Base-by-base conservation (phyloP, 2,113 vertebrate species). In the Cebus imitator region DNA sequence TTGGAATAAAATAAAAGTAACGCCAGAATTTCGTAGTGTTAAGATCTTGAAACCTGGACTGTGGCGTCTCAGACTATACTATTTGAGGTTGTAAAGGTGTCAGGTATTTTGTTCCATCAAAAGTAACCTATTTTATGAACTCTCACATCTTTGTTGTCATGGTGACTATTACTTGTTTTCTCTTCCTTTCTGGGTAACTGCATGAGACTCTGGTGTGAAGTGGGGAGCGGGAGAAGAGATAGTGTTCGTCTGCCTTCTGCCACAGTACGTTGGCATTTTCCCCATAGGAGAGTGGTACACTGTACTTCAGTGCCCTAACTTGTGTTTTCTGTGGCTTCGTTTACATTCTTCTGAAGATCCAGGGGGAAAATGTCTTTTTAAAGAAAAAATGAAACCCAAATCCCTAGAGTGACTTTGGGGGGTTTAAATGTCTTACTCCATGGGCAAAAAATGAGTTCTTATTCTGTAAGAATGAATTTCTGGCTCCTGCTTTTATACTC, bases 1-100 rank as follows among this genome's bases (percentile, higher is more conserved):
- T 86, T 72, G n/a, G 57, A 68, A 76, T 57, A 50, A 58, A 95
- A 93, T 81, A 84, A 92, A 95, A 87, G 11, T 64, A 72, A 57
- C 50, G 70, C 76, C 27, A 84, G 64, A 40, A 93, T 92, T 96
- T 88, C 57, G 37, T 27, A 61, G 18, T 70, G 55, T 50, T 68
- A 83, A 88, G 73, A 91, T 83, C 18, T 76, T 87, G 57, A 96
- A 95, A 88, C 18, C 5, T 61, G 18, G 12, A 75, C 81, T 16
- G 27, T 73, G 78, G 80, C 70, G 55, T 90, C 83, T 93, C 66
- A 73, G 21, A 94, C 52, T 72, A 0, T 58, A 78, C 37, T 91
- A 1, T 30, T 68, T 88, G 23, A 64, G 30, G 30, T 85, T 96
- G 10, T 96, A 94, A 95, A 91, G 35, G 40, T 78, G 43, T 55